Evolutionary conservation across 2,888 invertebrate genomes (phyloP).

Genomic region (Hermaeophaga mercurialis): DNA sequence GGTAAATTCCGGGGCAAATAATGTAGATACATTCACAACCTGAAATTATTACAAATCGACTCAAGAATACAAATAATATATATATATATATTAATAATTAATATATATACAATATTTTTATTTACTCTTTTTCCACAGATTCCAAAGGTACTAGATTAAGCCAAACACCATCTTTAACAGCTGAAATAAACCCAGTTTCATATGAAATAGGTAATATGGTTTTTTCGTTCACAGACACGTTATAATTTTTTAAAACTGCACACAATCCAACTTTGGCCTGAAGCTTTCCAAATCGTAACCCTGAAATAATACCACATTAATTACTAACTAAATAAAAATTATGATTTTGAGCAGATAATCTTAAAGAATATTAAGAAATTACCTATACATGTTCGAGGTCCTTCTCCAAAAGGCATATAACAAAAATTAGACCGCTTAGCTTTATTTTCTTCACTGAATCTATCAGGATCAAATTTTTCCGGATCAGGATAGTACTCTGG

Average conservation of each 20-base stretch:
- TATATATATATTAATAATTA: too few species aligned
- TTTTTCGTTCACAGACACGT: conserved; percentile 29
- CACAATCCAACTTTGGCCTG: conserved; percentile 30
- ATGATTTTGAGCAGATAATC: too few species aligned
- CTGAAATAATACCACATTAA: conserved; percentile 6
- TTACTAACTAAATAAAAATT: too few species aligned
- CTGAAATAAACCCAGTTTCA: neutral
- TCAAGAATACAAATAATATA: too few species aligned
- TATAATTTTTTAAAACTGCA: conserved; percentile 27
- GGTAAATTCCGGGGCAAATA: too few species aligned
- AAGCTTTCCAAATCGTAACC: conserved; percentile 19
- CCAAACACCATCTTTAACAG: conserved; percentile 3
- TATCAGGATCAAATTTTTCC: conserved; percentile 42
- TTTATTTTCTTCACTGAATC: conserved; percentile 41
- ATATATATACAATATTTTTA: too few species aligned
- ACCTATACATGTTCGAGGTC: conserved; percentile 54
- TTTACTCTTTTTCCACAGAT: too few species aligned
- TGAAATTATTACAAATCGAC: too few species aligned
- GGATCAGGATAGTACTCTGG: conserved; percentile 45
- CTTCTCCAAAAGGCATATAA: conserved; percentile 53
- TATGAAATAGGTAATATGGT: conserved; percentile 32
- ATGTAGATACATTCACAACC: too few species aligned
- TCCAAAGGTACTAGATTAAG: conserved; percentile 1
- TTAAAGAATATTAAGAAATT: conserved; percentile 13
- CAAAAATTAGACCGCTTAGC: conserved; percentile 32